A percentile compares a stretch with the other conserved stretches of the same genome.
Evolutionary conservation across 2,888 invertebrate genomes (phyloP).

Genomic region (Luperina testacea): DNA sequence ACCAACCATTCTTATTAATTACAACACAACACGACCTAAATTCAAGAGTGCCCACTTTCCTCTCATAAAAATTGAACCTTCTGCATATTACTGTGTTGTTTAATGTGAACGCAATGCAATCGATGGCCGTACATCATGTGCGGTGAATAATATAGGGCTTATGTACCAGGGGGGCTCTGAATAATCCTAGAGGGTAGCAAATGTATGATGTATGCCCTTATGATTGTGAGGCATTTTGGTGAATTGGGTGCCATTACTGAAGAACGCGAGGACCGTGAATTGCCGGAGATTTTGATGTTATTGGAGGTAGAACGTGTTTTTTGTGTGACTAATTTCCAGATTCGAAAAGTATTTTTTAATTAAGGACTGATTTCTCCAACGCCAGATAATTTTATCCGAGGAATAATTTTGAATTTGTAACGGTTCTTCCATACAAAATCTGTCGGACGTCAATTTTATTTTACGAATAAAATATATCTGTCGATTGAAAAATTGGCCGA

Average conservation of each 20-base stretch:
- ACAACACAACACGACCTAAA: not conserved
- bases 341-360: not conserved
- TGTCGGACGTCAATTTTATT: no score
- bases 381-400: no score
- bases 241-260: not conserved
- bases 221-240: not conserved
- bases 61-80: not conserved
- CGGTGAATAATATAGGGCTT: slow-evolving; percentile 34
- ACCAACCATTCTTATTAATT: not conserved
- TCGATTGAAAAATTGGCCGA: no score
- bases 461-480: no score
- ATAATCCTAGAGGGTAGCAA: slow-evolving; percentile 27
- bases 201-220: not conserved
- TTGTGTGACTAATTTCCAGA: not conserved
- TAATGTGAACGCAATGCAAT: slow-evolving; percentile 34
- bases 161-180: slow-evolving; percentile 27
- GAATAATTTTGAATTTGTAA: no score
- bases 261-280: not conserved
- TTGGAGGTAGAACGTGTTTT: not conserved
- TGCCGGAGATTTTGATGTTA: not conserved
- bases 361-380: not conserved
- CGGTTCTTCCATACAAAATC: no score
- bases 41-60: not conserved
- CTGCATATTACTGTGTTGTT: not conserved
- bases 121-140: slow-evolving; percentile 33